phyloP scores from a whole-genome alignment of 2,888 invertebrate species.

The Ephialtes manifestator region DNA sequence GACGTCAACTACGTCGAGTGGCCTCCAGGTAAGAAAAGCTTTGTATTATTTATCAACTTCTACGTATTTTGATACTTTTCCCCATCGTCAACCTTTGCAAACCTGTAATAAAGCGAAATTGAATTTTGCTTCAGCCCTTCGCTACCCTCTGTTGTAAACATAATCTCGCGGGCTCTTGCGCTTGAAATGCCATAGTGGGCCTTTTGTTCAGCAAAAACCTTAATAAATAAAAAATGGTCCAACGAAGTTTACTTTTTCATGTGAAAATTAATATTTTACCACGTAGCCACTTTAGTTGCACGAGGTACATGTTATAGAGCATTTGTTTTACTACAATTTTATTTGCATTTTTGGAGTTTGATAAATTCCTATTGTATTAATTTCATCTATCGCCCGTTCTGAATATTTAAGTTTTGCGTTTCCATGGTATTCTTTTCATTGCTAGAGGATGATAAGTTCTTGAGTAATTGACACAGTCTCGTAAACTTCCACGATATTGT shows the following conservation, averaged over 20 bases:
- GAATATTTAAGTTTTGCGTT: too few relatives aligned
- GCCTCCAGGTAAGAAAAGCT: slow-evolving; percentile 88
- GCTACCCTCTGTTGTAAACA: neutral
- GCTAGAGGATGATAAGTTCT: too few relatives aligned
- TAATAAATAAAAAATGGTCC: neutral
- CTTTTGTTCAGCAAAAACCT: neutral
- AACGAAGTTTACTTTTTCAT: neutral
- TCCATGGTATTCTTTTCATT: too few relatives aligned
- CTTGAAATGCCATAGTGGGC: neutral
- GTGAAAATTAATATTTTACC: neutral
- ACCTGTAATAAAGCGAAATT: neutral
- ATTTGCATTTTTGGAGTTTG: neutral
- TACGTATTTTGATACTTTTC: neutral
- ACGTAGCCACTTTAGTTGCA: neutral
- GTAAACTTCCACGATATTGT: too few relatives aligned
- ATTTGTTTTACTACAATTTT: neutral
- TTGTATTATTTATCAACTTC: neutral
- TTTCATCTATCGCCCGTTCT: too few relatives aligned
- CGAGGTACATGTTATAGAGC: neutral
- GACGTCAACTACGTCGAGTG: slow-evolving; percentile 91
- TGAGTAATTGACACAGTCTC: too few relatives aligned
- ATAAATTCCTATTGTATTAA: neutral
- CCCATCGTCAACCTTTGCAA: neutral
- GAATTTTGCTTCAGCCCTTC: neutral
- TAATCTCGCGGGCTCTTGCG: neutral